phyloP scores from a whole-genome alignment of 2,888 invertebrate species.

The Epirrhoe tristata region DNA sequence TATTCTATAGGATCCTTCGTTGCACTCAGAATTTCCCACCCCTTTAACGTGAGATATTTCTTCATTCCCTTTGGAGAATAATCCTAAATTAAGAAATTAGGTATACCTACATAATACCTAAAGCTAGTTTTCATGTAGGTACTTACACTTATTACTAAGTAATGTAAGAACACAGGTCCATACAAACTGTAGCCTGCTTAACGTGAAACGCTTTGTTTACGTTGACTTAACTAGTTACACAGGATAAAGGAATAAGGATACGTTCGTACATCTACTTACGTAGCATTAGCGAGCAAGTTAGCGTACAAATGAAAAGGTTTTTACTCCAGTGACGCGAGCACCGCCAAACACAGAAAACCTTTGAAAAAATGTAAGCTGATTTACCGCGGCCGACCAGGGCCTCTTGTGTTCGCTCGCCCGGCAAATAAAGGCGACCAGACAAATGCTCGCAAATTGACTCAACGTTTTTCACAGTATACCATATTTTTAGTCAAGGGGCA shows the following conservation, averaged over 20 bases:
- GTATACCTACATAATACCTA: background rate
- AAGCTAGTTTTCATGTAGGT: slow-evolving; percentile 1
- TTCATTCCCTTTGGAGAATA: background rate
- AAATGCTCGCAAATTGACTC: slow-evolving; percentile 84
- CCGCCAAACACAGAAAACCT: slow-evolving; percentile 81
- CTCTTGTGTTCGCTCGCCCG: slow-evolving; percentile 76
- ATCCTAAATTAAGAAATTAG: slow-evolving; percentile 32
- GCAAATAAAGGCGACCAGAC: slow-evolving; percentile 84
- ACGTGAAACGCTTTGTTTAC: slow-evolving; percentile 27
- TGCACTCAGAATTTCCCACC: background rate
- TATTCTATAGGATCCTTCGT: background rate
- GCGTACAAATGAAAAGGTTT: slow-evolving; percentile 70
- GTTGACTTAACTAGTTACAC: slow-evolving; percentile 31
- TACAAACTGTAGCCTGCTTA: slow-evolving; percentile 22
- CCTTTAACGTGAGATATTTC: background rate
- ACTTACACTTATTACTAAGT: slow-evolving; percentile 7
- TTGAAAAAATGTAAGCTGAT: slow-evolving; percentile 84
- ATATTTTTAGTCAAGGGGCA: slow-evolving; percentile 67
- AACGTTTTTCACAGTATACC: slow-evolving; percentile 79
- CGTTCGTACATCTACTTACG: slow-evolving; percentile 36
- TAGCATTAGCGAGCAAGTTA: slow-evolving; percentile 61
- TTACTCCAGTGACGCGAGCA: slow-evolving; percentile 73
- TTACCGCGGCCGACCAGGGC: slow-evolving; percentile 75
- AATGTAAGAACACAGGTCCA: slow-evolving; percentile 15
- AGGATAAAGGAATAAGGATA: slow-evolving; percentile 29